These are phyloP conservation scores for Alitta virens DNA, from an alignment of 2,888 invertebrate genomes.

Conservation along the genomic window DNA sequence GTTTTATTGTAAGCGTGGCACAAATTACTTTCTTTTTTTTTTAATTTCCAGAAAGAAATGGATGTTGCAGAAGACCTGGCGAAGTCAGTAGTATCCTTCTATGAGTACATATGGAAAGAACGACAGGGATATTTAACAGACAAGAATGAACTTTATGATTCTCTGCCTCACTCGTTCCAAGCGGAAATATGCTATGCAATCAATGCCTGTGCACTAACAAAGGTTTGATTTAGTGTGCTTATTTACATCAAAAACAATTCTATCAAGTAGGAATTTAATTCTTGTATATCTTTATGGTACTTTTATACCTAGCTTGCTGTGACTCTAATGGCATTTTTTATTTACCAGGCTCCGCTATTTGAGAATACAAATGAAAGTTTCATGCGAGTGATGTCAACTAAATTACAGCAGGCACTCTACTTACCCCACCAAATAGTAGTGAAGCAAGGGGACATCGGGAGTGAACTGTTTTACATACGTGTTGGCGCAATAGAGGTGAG, in stretches of 20 bases:
- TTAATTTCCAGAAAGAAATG: slow-evolving; percentile 16
- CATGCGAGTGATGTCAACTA: slow-evolving; percentile 28
- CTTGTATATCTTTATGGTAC: no score
- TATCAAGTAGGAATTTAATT: no score
- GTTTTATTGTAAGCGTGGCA: no score
- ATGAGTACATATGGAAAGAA: slow-evolving; percentile 29
- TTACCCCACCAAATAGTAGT: slow-evolving; percentile 28
- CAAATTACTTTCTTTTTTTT: no score
- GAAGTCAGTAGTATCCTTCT: slow-evolving; percentile 21
- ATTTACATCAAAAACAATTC: neutral
- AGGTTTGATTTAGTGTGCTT: no score
- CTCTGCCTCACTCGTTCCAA: slow-evolving; percentile 24
- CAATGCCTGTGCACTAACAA: slow-evolving; percentile 19
- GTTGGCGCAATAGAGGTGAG: slow-evolving; percentile 30
- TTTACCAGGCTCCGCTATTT: slow-evolving; percentile 26
- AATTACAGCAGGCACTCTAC: slow-evolving; percentile 20
- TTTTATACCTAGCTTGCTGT: no score
- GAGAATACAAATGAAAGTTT: slow-evolving; percentile 21
- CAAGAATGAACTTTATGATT: slow-evolving; percentile 17
- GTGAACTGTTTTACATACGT: slow-evolving; percentile 27
- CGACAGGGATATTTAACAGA: slow-evolving; percentile 19
- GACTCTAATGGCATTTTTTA: neutral
- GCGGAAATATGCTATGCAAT: slow-evolving; percentile 24
- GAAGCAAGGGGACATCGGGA: slow-evolving; percentile 24
- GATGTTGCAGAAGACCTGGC: slow-evolving; percentile 13